Evolutionary conservation across 1,140 invertebrate genomes (phyloP).

Genomic region (Bursaphelenchus mucronatus): DNA sequence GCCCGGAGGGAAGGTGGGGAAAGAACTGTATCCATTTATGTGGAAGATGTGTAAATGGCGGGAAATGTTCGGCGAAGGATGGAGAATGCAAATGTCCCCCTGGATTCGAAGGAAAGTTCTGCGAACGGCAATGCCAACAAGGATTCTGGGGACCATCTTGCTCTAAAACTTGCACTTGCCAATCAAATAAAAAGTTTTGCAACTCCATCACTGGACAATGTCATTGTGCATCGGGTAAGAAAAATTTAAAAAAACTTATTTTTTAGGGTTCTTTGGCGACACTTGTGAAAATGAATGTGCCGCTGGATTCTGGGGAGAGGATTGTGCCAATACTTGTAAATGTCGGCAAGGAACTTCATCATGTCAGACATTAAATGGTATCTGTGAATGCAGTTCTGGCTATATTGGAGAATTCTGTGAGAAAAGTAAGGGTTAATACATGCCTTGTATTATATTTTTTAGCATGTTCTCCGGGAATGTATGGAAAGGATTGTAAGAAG

Average conservation of each 20-base stretch:
- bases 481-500: conserved; percentile 64
- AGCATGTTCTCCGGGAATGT: conserved; percentile 65
- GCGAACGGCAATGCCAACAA: conserved; percentile 57
- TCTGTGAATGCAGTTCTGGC: conserved; percentile 62
- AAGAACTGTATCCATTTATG: conserved; percentile 61
- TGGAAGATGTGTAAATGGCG: conserved; percentile 41
- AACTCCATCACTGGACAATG: conserved; percentile 83
- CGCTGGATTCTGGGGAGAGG: conserved; percentile 61
- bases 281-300: conserved; percentile 66
- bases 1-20: conserved; percentile 66
- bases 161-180: conserved; percentile 48
- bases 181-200: conserved; percentile 64
- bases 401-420: conserved; percentile 63
- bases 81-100: conserved; percentile 71
- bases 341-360: conserved; percentile 53
- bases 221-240: conserved; percentile 82
- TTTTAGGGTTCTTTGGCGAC: conserved; percentile 61
- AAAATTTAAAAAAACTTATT: conserved; percentile 38
- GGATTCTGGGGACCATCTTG: conserved; percentile 63
- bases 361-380: conserved; percentile 61
- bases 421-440: conserved; percentile 33
- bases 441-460: conserved; percentile 20
- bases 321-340: conserved; percentile 61
- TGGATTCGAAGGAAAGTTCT: conserved; percentile 52
- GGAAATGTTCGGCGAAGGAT: conserved; percentile 71